Conservation (phyloP, 2,888 invertebrate genomes). For the Chaetoderma sp. region DNA sequence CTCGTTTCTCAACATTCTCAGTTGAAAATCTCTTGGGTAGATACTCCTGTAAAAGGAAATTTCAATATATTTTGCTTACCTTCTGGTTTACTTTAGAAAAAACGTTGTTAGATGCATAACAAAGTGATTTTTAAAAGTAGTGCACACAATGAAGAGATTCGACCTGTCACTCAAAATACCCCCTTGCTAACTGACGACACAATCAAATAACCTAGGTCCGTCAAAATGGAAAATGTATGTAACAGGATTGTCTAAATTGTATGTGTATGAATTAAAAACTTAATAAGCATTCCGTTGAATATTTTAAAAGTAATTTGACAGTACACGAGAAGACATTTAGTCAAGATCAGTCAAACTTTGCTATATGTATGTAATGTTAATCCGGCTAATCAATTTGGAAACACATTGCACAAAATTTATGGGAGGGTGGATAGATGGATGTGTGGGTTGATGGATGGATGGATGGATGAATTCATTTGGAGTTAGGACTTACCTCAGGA, state of each 20-base stretch:
- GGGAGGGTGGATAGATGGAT: no score
- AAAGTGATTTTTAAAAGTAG: not conserved
- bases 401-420: no score
- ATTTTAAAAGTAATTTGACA: no score
- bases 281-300: no score
- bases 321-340: no score
- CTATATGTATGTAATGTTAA: not conserved
- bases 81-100: not conserved
- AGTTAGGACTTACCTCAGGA: constrained; percentile 14
- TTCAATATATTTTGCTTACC: not conserved
- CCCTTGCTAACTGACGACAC: not conserved
- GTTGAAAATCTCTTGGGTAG: constrained; percentile 35
- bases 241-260: no score
- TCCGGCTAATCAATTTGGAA: no score
- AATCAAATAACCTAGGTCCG: no score
- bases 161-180: not conserved
- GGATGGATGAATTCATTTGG: not conserved
- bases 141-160: not conserved
- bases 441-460: no score
- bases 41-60: constrained; percentile 6
- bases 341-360: no score
- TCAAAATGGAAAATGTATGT: no score
- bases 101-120: not conserved
- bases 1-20: constrained; percentile 36
- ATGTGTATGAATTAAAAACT: no score